Conservation (phyloP, 2,113 vertebrate genomes). For the Dolichallabes microphthalmus region DNA sequence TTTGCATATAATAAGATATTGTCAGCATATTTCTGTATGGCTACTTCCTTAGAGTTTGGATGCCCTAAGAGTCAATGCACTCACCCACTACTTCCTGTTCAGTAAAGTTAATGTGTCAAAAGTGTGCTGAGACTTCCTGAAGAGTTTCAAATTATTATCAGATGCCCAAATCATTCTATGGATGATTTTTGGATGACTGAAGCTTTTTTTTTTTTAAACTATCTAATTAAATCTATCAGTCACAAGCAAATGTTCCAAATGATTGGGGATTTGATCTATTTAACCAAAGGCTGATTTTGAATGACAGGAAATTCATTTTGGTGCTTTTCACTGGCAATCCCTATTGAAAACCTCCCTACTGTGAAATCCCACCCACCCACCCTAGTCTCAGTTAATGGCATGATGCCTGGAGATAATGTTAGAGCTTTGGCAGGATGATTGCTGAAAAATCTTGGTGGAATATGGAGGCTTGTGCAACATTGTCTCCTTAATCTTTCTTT, state of each 20-base stretch:
- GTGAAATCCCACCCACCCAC: conserved; percentile 18
- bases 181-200: conserved; percentile 1
- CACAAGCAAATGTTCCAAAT: neutral
- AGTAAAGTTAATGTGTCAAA: neutral
- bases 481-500: conserved; percentile 9
- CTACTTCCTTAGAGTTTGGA: neutral
- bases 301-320: conserved; percentile 21
- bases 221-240: conserved; percentile 24
- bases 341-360: neutral
- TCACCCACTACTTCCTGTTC: neutral
- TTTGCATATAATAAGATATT: conserved; percentile 8
- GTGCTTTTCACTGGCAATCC: neutral
- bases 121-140: neutral
- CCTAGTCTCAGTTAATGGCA: conserved; percentile 8
- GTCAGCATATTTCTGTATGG: neutral
- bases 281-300: conserved; percentile 13
- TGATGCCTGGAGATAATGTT: conserved; percentile 14
- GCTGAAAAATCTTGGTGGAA: conserved; percentile 32
- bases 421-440: conserved; percentile 23
- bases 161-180: neutral
- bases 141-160: neutral
- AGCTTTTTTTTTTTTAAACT: neutral
- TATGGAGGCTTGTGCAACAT: conserved; percentile 26
- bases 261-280: neutral
- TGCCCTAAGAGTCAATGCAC: neutral